Evolutionary conservation across 2,888 invertebrate genomes (phyloP).

Genomic region (Ectropis crepuscularia): DNA sequence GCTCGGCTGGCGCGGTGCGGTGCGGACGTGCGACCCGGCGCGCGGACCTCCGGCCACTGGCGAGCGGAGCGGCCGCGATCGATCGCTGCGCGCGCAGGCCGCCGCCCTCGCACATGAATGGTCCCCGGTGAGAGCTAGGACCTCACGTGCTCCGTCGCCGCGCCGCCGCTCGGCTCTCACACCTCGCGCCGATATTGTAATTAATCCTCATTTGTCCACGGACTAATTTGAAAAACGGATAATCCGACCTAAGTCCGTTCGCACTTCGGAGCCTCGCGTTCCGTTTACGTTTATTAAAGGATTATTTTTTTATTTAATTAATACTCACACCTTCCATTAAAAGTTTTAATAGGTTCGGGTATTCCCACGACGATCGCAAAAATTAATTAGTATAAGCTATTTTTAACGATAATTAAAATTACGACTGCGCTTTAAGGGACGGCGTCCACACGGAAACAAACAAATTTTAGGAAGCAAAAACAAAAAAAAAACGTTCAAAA

Average conservation of each 20-base stretch:
- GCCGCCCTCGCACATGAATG: conserved; percentile 76
- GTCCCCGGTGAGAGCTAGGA: conserved; percentile 76
- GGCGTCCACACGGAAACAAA: background rate
- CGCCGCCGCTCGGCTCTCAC: background rate
- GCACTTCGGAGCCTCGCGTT: conserved; percentile 27
- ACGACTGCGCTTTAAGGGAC: background rate
- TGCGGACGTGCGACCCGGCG: conserved; percentile 68
- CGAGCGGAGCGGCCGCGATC: conserved; percentile 63
- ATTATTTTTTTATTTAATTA: conserved; percentile 33
- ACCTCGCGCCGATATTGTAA: conserved; percentile 33
- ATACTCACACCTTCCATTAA: conserved; percentile 32
- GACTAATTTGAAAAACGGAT: conserved; percentile 37
- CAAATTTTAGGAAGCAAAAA: background rate
- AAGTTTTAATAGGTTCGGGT: conserved; percentile 26
- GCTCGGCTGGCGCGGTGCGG: conserved; percentile 56
- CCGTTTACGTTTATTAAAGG: conserved; percentile 26
- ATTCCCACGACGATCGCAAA: conserved; percentile 22
- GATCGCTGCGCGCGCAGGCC: conserved; percentile 78
- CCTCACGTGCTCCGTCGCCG: conserved; percentile 69
- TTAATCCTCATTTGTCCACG: conserved; percentile 34
- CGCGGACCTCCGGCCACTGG: conserved; percentile 78
- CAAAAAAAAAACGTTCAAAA: background rate
- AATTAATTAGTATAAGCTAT: conserved; percentile 16
- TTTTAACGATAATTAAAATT: conserved; percentile 11
- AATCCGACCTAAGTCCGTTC: conserved; percentile 32